Base-by-base conservation (phyloP, 2,797 vertebrate species). In the Echeneis naucrates region DNA sequence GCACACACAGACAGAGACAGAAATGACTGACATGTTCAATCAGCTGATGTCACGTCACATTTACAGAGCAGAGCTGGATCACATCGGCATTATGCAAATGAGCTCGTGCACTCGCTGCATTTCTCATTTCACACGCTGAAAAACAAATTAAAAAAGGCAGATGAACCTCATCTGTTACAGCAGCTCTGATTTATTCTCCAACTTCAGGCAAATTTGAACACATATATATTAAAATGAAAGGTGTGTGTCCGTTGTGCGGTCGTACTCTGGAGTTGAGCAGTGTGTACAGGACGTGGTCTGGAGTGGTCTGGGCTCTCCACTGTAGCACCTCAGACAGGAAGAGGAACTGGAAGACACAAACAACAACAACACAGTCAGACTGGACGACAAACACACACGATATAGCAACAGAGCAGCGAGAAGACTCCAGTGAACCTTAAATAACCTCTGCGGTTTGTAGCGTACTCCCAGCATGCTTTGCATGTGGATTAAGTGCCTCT, bases 251-350 rank as follows among this genome's bases (percentile, higher is more conserved):
- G 53, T 48, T 16, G 48, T 19, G 40, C 5, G 17, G 53, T 26
- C 76, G 78, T 56, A 99, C 98, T 96, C 97, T 95, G 82, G 96
- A 97, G 93, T 98, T 99, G 82, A 99, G 96, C 73, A 99, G 94
- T 0, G 97, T 98, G 90, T 96, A 99, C 50, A 99, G 95, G 64
- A 99, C 87, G 0, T 99, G 98, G 86, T 99, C 98, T 0, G 98
- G 98, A 5, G 97, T 99, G 72, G 97, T 99, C 94, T 98, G 97
- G 0, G 97, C 96, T 92, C 98, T 92, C 98, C 98, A 99, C 82
- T 99, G 98, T 73, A 99, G 70, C 73, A 99, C 97, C 89, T 99
- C 97, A 0, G 97, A 98, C 84, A 99, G 94, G 93, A 98, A 99
- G 72, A 99, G 96, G 94, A 99, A 98, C 98, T 99, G 64, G 11